phyloP scores from a whole-genome alignment of 1,140 invertebrate genomes.

The Bombus picipes region DNA sequence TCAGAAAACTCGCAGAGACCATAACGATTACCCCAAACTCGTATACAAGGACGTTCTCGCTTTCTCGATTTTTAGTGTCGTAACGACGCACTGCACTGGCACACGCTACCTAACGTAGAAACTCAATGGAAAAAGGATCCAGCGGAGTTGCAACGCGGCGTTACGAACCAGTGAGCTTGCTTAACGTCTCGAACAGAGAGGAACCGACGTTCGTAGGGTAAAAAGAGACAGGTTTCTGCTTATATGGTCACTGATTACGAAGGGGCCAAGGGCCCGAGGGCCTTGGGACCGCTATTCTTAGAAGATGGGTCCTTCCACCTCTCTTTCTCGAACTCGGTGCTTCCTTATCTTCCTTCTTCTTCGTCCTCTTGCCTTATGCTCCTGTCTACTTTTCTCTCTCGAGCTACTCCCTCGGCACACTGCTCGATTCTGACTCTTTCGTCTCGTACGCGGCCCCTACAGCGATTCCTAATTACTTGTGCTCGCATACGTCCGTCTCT shows the following conservation, averaged over 20 bases:
- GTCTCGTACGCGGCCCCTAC: slow-evolving; percentile 55
- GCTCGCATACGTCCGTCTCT: slow-evolving; percentile 62
- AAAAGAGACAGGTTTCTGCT: slow-evolving; percentile 60
- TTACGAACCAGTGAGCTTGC: slow-evolving; percentile 57
- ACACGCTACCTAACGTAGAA: not conserved
- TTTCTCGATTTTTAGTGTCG: slow-evolving; percentile 37
- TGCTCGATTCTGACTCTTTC: slow-evolving; percentile 55
- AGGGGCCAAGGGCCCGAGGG: slow-evolving; percentile 70
- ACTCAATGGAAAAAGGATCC: slow-evolving; percentile 40
- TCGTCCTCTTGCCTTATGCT: not conserved
- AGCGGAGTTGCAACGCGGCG: slow-evolving; percentile 26
- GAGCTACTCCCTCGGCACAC: not conserved
- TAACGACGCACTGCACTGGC: not conserved
- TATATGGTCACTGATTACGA: slow-evolving; percentile 69
- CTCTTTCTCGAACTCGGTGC: slow-evolving; percentile 36
- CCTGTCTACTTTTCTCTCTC: not conserved
- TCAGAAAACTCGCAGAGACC: too few species aligned
- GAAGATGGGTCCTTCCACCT: slow-evolving; percentile 58
- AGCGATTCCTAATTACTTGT: slow-evolving; percentile 74
- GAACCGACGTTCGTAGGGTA: not conserved
- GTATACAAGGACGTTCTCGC: not conserved
- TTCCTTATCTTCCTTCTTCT: slow-evolving; percentile 57
- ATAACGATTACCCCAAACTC: not conserved
- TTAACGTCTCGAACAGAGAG: slow-evolving; percentile 46
- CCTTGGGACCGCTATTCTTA: slow-evolving; percentile 73